Evolutionary conservation across 2,888 invertebrate species (phyloP).

Genomic region (Mechanitis mazaeus): DNA sequence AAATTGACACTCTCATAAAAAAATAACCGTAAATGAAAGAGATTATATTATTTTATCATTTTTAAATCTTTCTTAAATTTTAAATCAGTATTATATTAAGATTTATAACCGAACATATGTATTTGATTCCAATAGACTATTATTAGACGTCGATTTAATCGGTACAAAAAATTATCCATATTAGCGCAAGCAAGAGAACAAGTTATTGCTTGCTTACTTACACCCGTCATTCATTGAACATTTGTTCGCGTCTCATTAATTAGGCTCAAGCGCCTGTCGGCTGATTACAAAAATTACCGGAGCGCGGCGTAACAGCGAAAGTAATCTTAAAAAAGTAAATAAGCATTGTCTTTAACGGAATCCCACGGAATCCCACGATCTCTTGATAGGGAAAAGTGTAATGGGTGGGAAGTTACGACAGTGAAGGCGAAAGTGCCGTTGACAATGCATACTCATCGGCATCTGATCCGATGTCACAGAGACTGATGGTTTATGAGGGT

Average conservation of each 20-base stretch:
- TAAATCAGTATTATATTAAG: too few species aligned
- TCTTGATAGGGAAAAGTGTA: constrained; percentile 70
- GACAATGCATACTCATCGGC: constrained; percentile 44
- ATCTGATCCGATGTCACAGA: constrained; percentile 20
- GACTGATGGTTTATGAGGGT: constrained; percentile 33
- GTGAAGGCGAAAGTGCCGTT: constrained; percentile 59
- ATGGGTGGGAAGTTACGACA: constrained; percentile 64
- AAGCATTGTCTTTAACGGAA: constrained; percentile 55
- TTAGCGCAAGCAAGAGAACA: constrained; percentile 7
- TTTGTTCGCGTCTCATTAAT: constrained; percentile 34
- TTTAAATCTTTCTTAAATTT: too few species aligned
- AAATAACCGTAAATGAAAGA: too few species aligned
- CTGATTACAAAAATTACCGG: constrained; percentile 51
- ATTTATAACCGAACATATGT: too few species aligned
- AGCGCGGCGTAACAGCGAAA: constrained; percentile 61
- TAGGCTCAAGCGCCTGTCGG: constrained; percentile 39
- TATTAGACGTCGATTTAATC: neutral
- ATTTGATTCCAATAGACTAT: neutral
- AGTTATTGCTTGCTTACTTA: constrained; percentile 11
- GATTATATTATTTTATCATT: too few species aligned
- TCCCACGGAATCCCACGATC: constrained; percentile 70
- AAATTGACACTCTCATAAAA: too few species aligned
- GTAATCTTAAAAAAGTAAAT: constrained; percentile 63
- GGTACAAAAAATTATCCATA: neutral
- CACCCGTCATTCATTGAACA: constrained; percentile 20